Evolutionary conservation across 2,113 vertebrate species (phyloP).

Genomic region (Catharus fuscescens): DNA sequence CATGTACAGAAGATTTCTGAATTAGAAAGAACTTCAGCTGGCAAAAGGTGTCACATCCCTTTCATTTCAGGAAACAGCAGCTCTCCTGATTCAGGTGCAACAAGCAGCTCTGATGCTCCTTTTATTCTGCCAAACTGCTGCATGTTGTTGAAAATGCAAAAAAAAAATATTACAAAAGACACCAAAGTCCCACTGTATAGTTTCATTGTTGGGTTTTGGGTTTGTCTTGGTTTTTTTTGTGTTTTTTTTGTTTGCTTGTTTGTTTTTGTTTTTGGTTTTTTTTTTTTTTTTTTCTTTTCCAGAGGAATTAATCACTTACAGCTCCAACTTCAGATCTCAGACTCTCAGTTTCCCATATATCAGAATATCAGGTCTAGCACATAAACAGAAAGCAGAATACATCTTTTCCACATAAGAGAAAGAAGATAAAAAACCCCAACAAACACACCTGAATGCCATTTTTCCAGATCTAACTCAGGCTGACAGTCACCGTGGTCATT

Average conservation of each 20-base stretch:
- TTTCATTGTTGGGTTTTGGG: background rate
- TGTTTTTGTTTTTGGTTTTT: too few species aligned
- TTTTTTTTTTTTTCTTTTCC: background rate
- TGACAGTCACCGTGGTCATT: background rate
- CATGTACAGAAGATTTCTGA: background rate
- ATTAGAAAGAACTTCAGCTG: background rate
- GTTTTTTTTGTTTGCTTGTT: too few species aligned
- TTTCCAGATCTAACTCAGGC: background rate
- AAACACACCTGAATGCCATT: background rate
- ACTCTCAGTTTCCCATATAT: background rate
- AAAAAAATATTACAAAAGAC: background rate
- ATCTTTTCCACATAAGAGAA: background rate
- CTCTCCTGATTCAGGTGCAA: background rate
- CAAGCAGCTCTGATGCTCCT: background rate
- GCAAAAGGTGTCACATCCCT: background rate
- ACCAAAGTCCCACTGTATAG: background rate
- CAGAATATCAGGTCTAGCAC: background rate
- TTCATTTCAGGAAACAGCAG: background rate
- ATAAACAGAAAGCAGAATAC: background rate
- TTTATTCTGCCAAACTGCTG: background rate
- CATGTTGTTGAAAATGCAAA: background rate
- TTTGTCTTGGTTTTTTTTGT: too few species aligned
- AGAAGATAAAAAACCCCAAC: rapidly evolving
- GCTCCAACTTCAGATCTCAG: background rate
- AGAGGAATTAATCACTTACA: background rate